Evolutionary conservation across 2,113 vertebrate genomes (phyloP).

Genomic region (Xiphorhynchus elegans): DNA sequence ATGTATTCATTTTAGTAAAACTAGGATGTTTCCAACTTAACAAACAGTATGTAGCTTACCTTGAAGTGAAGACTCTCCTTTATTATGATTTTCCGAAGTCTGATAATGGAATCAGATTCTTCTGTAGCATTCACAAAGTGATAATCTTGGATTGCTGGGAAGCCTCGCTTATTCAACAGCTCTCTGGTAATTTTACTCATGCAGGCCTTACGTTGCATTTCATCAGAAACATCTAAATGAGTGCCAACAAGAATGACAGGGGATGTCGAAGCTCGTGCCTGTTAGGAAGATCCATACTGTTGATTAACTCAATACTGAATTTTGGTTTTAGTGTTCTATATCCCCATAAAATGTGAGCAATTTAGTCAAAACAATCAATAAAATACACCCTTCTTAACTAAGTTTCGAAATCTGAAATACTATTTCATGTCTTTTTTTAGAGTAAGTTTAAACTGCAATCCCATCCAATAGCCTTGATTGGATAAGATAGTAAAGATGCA

Average conservation of each 20-base stretch:
- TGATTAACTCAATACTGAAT: neutral
- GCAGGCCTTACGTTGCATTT: conserved; percentile 83
- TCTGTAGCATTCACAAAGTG: conserved; percentile 87
- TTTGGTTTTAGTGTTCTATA: neutral
- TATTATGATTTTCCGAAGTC: conserved; percentile 87
- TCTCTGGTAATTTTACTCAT: conserved; percentile 85
- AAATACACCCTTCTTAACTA: neutral
- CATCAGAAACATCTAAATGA: conserved; percentile 86
- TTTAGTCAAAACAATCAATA: neutral
- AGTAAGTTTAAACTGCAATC: neutral
- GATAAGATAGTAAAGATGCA: neutral
- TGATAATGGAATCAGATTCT: conserved; percentile 86
- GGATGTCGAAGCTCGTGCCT: conserved; percentile 89
- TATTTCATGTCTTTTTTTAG: neutral
- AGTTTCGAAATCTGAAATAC: neutral
- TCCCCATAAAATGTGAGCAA: neutral
- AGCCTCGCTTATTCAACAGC: conserved; percentile 84
- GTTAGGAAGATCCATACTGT: neutral
- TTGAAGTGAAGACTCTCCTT: conserved; percentile 88
- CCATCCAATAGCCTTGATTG: neutral
- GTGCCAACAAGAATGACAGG: conserved; percentile 96
- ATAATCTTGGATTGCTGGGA: conserved; percentile 86
- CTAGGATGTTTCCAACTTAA: neutral
- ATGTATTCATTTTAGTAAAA: neutral
- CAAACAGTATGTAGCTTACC: conserved; percentile 63